phyloP scores from a whole-genome alignment of 53 echinoderm and acorn worm species.

The Echinometra lucunter region DNA sequence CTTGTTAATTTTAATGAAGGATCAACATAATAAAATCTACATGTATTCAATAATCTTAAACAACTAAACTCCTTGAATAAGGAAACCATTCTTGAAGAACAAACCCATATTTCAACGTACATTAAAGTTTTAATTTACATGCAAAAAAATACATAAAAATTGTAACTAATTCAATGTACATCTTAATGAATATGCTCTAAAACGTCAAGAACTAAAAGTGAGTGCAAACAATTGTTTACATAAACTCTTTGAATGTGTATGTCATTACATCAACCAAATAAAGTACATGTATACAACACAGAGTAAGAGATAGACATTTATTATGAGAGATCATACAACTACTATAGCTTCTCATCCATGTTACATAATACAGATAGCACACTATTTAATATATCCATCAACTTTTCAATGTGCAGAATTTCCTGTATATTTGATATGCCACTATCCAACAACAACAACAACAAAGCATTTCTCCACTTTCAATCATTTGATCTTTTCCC shows the following conservation, averaged over 20 bases:
- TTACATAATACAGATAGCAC: neutral
- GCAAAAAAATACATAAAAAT: neutral
- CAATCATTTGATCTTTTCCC: neutral
- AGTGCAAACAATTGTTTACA: neutral
- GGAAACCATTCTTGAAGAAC: neutral
- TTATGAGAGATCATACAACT: too few species aligned
- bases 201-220: neutral
- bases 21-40: neutral
- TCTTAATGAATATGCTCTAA: neutral
- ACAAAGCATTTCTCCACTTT: neutral
- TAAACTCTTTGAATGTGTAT: neutral
- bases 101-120: conserved; percentile 1
- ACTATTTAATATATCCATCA: neutral
- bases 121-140: neutral
- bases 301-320: too few species aligned
- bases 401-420: too few species aligned
- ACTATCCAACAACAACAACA: too few species aligned
- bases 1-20: too few species aligned
- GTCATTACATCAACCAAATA: neutral
- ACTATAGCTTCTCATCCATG: neutral
- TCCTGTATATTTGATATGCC: too few species aligned
- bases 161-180: neutral
- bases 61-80: neutral
- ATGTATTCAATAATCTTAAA: neutral
- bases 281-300: neutral